These are phyloP conservation scores for Oryzias curvinotus DNA, from an alignment of 2,113 vertebrate genomes.

Conservation along the genomic window DNA sequence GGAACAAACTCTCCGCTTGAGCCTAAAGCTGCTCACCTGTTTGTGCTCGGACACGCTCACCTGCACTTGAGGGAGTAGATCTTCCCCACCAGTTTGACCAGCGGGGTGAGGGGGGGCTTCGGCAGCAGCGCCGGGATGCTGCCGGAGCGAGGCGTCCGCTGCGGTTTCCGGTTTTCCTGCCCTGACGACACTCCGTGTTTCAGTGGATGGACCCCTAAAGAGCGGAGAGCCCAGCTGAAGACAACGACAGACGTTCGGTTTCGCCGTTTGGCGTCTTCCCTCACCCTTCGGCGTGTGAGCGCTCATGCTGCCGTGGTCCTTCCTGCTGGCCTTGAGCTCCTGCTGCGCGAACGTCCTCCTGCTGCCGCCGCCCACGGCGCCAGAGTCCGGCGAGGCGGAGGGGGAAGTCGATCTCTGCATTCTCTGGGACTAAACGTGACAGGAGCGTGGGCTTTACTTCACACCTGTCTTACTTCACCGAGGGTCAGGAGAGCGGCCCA, in stretches of 20 bases:
- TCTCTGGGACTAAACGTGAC: slow-evolving; percentile 40
- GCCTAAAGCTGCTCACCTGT: too few species aligned
- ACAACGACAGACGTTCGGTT: background rate
- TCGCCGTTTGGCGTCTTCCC: background rate
- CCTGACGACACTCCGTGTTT: slow-evolving; percentile 64
- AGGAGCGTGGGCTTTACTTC: background rate
- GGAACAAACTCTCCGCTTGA: too few species aligned
- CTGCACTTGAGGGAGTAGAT: slow-evolving; percentile 94
- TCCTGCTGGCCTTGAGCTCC: slow-evolving; percentile 41
- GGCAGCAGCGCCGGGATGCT: slow-evolving; percentile 89
- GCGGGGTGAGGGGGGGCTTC: slow-evolving; percentile 86
- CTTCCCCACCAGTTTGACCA: slow-evolving; percentile 92
- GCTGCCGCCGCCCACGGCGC: slow-evolving; percentile 29
- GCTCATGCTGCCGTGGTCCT: slow-evolving; percentile 39
- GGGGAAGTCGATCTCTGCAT: slow-evolving; percentile 13
- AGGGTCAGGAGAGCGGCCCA: slow-evolving; percentile 21
- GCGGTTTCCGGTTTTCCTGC: slow-evolving; percentile 67
- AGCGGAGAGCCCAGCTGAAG: too few species aligned
- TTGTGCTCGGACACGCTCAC: slow-evolving; percentile 58
- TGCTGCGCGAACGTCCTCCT: slow-evolving; percentile 22
- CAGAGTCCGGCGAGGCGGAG: slow-evolving; percentile 48
- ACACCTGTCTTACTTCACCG: background rate
- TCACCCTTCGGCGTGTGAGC: slow-evolving; percentile 62
- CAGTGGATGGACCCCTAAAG: slow-evolving; percentile 78
- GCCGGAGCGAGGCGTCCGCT: slow-evolving; percentile 79